Evolutionary conservation across 2,113 vertebrate species (phyloP).

Genomic region (Hemiprocne comata): DNA sequence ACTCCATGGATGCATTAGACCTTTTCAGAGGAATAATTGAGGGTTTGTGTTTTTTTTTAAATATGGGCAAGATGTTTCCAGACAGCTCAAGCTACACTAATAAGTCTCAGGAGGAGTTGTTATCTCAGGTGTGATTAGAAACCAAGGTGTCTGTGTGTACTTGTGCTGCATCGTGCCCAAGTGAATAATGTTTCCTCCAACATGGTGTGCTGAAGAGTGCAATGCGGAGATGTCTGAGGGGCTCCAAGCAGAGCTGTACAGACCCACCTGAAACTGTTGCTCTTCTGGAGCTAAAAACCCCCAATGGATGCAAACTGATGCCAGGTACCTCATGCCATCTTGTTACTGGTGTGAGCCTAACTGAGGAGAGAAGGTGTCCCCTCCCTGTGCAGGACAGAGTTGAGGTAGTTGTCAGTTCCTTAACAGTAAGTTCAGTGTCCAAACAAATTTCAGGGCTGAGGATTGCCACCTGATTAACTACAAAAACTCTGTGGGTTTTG

Average conservation of each 20-base stretch:
- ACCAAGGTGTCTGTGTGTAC: constrained; percentile 9
- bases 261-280: background rate
- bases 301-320: background rate
- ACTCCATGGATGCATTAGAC: background rate
- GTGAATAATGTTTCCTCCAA: constrained; percentile 35
- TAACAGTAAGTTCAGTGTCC: background rate
- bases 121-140: constrained; percentile 66
- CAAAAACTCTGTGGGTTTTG: background rate
- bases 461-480: background rate
- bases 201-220: background rate
- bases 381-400: background rate
- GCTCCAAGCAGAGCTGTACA: background rate
- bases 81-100: constrained; percentile 31
- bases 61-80: background rate
- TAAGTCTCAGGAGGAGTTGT: constrained; percentile 58
- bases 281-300: background rate
- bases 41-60: background rate
- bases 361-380: background rate
- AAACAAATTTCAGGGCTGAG: background rate
- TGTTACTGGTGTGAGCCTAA: background rate
- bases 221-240: background rate
- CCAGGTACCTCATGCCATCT: background rate
- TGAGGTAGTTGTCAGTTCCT: background rate
- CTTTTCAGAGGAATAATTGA: constrained; percentile 7
- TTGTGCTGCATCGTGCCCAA: background rate